These are phyloP conservation scores for Galaxea fascicularis DNA, from an alignment of 92 coral and sea anemone genomes.

Conservation along the genomic window DNA sequence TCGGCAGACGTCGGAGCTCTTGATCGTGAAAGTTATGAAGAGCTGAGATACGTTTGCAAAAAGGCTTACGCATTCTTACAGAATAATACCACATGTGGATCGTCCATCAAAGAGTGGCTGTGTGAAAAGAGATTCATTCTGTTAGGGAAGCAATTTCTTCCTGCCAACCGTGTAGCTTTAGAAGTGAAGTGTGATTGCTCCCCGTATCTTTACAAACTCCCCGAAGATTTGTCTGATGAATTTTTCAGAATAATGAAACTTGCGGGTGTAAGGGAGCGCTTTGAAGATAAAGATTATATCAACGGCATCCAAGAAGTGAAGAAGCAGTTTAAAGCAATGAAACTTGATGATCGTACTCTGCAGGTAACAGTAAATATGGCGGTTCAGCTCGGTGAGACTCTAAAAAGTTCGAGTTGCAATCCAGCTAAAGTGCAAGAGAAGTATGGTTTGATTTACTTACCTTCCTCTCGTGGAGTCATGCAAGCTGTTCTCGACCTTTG, in stretches of 20 bases:
- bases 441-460: constrained; percentile 49
- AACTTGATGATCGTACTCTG: not conserved
- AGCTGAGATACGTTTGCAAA: constrained; percentile 43
- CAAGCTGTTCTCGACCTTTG: constrained; percentile 55
- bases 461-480: constrained; percentile 56
- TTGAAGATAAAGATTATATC: constrained; percentile 59
- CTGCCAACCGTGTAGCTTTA: constrained; percentile 58
- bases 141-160: constrained; percentile 44
- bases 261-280: constrained; percentile 58
- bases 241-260: constrained; percentile 46
- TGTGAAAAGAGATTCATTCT: constrained; percentile 37
- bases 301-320: constrained; percentile 40
- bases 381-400: not conserved
- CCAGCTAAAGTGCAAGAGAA: not conserved
- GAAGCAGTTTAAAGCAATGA: not conserved
- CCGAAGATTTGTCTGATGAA: constrained; percentile 1
- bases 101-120: not conserved
- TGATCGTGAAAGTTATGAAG: not conserved
- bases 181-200: constrained; percentile 30
- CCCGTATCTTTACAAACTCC: constrained; percentile 65
- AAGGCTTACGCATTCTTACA: constrained; percentile 54
- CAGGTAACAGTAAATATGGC: constrained; percentile 24
- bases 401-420: not conserved
- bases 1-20: constrained; percentile 4
- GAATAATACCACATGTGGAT: too few species aligned